Percentiles rank a stretch among this genome's conserved stretches.
Conservation (phyloP, 2,888 invertebrate species). For the Apotomis capreana region DNA sequence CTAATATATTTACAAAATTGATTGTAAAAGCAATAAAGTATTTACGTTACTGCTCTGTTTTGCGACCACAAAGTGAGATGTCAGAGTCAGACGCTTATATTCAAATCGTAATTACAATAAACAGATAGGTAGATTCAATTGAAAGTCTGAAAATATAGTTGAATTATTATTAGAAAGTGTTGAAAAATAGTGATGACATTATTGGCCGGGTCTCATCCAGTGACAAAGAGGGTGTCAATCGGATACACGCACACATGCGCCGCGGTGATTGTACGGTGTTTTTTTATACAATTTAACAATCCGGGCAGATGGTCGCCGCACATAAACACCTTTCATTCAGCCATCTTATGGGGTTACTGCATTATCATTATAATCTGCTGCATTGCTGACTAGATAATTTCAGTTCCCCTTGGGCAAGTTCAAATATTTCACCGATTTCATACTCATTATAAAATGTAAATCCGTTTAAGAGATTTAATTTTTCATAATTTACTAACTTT, state of each 20-base stretch:
- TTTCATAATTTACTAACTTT: no score
- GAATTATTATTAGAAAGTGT: constrained; percentile 28
- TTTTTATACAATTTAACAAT: constrained; percentile 82
- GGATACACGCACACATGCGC: constrained; percentile 33
- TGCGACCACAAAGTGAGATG: no score
- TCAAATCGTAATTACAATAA: no score
- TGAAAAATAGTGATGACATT: constrained; percentile 39
- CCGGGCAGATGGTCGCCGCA: constrained; percentile 76
- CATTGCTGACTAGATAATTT: constrained; percentile 57
- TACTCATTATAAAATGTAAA: neutral
- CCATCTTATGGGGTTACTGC: constrained; percentile 76
- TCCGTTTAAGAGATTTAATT: no score
- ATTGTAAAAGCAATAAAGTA: no score
- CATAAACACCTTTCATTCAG: constrained; percentile 79
- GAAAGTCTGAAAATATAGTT: neutral
- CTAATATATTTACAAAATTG: no score
- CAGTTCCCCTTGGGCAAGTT: neutral
- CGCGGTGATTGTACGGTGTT: constrained; percentile 58
- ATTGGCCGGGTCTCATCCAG: constrained; percentile 36
- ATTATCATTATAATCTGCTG: constrained; percentile 72
- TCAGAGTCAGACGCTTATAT: no score
- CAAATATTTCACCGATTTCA: neutral
- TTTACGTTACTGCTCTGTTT: no score
- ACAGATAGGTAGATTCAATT: no score
- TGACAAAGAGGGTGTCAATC: constrained; percentile 30